Evolutionary conservation across 2,888 invertebrate species (phyloP).

Genomic region (Peribatodes rhomboidaria): DNA sequence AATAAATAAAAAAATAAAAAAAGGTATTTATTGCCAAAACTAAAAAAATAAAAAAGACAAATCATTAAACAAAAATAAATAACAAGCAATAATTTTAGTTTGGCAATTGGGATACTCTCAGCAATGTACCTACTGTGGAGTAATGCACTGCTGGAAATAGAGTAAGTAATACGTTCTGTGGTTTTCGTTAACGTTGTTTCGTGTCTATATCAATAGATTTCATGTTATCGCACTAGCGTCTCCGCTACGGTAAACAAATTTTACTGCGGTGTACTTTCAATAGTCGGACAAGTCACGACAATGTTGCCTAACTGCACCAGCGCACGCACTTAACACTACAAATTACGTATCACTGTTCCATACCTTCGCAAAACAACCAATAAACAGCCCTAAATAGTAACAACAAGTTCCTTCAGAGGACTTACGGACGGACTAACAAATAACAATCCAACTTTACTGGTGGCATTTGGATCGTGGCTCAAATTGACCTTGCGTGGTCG

Average conservation of each 20-base stretch:
- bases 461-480: constrained; percentile 37
- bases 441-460: constrained; percentile 39
- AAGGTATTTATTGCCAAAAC: no score
- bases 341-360: constrained; percentile 31
- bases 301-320: constrained; percentile 64
- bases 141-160: neutral
- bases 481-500: constrained; percentile 44
- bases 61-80: no score
- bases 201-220: constrained; percentile 63
- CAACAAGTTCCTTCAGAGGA: constrained; percentile 15
- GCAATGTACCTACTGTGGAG: no score
- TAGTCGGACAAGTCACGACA: constrained; percentile 76
- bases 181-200: constrained; percentile 46
- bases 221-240: constrained; percentile 58
- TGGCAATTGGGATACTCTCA: no score
- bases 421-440: constrained; percentile 22
- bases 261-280: constrained; percentile 69
- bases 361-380: constrained; percentile 44
- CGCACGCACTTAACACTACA: constrained; percentile 75
- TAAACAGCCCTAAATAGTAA: constrained; percentile 37
- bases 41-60: no score
- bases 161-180: neutral
- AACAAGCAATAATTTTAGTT: no score
- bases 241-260: constrained; percentile 69
- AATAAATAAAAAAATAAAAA: neutral